Evolutionary conservation across 2,797 vertebrate species (phyloP).

Genomic region (Crenichthys baileyi): DNA sequence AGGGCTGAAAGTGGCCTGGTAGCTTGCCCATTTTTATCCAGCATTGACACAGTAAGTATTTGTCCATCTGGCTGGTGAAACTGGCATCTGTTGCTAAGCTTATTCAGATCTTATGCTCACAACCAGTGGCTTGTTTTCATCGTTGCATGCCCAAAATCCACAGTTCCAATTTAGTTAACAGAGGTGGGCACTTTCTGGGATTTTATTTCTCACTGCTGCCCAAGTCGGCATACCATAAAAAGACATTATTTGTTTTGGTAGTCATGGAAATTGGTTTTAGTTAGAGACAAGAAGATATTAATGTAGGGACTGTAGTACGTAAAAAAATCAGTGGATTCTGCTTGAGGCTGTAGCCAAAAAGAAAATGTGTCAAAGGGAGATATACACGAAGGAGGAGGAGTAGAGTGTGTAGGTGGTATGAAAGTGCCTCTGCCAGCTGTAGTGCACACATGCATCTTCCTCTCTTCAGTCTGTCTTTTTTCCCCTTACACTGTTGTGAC

Average conservation of each 20-base stretch:
- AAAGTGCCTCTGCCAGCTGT: not conserved
- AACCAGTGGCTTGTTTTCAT: slow-evolving; percentile 19
- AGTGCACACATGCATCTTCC: not conserved
- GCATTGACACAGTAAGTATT: slow-evolving; percentile 56
- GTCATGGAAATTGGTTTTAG: not conserved
- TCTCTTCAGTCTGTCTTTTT: not conserved
- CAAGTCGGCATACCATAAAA: not conserved
- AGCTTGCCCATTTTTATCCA: slow-evolving; percentile 45
- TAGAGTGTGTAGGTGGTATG: not conserved
- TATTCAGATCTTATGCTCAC: slow-evolving; percentile 65
- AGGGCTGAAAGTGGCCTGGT: slow-evolving; percentile 42
- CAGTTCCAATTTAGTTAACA: slow-evolving; percentile 10
- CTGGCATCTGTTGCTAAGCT: slow-evolving; percentile 51
- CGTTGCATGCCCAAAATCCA: slow-evolving; percentile 4
- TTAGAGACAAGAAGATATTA: not conserved
- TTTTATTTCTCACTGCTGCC: not conserved
- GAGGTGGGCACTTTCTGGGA: not conserved
- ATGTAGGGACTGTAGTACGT: not conserved
- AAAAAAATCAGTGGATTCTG: not conserved
- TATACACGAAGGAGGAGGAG: not conserved
- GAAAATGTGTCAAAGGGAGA: not conserved
- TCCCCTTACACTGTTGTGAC: not conserved
- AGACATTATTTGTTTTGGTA: not conserved
- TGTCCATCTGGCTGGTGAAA: slow-evolving; percentile 69
- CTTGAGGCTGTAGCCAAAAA: not conserved